A percentile compares a stretch with the other conserved stretches of the same genome.
These are phyloP conservation scores for Dorcus parallelipipedus DNA, from an alignment of 2,888 invertebrate genomes.

Conservation along the genomic window DNA sequence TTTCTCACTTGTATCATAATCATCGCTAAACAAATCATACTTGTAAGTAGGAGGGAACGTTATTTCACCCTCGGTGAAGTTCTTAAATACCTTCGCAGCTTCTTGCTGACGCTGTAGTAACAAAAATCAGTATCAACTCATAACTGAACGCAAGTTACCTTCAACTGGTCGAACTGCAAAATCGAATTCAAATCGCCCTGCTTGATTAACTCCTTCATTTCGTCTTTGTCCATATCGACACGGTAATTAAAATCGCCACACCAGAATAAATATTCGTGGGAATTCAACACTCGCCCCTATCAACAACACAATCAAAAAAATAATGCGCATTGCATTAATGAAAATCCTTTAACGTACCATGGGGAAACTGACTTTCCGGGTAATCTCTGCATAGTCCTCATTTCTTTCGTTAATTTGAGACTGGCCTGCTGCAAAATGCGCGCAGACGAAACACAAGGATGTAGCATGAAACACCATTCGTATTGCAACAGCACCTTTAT, in stretches of 20 bases:
- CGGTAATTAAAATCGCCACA: constrained; percentile 99
- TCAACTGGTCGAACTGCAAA: constrained; percentile 84
- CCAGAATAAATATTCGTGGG: constrained; percentile 99
- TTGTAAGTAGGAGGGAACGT: constrained; percentile 96
- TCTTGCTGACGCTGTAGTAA: constrained; percentile 64
- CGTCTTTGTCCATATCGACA: constrained; percentile 92
- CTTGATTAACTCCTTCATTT: constrained; percentile 80
- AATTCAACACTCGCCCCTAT: constrained; percentile 79
- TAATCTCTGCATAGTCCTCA: constrained; percentile 95
- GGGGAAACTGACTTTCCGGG: constrained; percentile 83
- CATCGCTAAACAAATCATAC: constrained; percentile 97
- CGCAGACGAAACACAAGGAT: constrained; percentile 96
- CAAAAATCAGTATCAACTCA: no score
- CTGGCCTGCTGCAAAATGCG: constrained; percentile 99
- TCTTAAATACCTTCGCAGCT: constrained; percentile 82
- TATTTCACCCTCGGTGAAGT: constrained; percentile 89
- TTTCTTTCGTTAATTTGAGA: constrained; percentile 93
- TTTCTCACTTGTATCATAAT: constrained; percentile 99
- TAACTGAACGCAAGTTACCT: constrained; percentile 38
- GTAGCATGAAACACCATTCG: constrained; percentile 88
- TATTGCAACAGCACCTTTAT: constrained; percentile 95
- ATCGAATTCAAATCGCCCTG: constrained; percentile 72
- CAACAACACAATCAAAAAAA: neutral
- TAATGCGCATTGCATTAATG: neutral
- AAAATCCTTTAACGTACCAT: constrained; percentile 54